Base-by-base conservation (phyloP, 2,113 vertebrate genomes). In the Misgurnus anguillicaudatus region DNA sequence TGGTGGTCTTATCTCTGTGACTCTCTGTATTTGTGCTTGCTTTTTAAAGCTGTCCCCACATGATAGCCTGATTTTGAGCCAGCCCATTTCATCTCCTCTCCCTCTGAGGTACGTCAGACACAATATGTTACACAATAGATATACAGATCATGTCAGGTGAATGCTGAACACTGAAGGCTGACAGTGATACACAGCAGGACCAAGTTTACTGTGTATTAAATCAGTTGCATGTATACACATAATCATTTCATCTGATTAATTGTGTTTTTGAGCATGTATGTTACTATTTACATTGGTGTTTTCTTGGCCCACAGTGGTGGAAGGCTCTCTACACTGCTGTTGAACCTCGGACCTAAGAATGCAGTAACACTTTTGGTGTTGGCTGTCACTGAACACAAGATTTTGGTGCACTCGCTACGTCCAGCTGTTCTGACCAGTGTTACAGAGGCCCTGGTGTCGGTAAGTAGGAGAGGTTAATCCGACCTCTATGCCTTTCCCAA, bases 401-500 rank as follows among this genome's bases (percentile, higher is more conserved):
- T 99, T 88, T 95, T 99, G 85, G 95, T 99, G 83, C 98, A 99
- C 86, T 99, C 98, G 1, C 82, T 99, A 62, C 94, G 98, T 31
- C 98, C 98, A 5, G 98, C 97, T 10, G 97, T 99, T 73, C 95
- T 99, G 67, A 99, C 98, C 1, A 99, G 98, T 80, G 97, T 99
- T 75, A 96, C 98, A 3, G 98, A 99, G 91, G 98, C 98, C 16
- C 91, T 99, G 68, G 98, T 99, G 73, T 99, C 97, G 80, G 98
- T 99, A 89, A 95, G 98, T 93, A 71, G 74, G 74, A 1, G 0
- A 3, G 71, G 76, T 81, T 24, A 77, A 78, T 77, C 66, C 63
- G 10, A 73, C 21, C 53, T 24, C 69, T 47, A 41, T 21, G 69
- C 17, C 9, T 71, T 53, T 24, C 4, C 14, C 2, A 31, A 31